These are phyloP conservation scores for Caenorhabditis sp. DNA, from an alignment of 2,888 invertebrate species.

Conservation along the genomic window DNA sequence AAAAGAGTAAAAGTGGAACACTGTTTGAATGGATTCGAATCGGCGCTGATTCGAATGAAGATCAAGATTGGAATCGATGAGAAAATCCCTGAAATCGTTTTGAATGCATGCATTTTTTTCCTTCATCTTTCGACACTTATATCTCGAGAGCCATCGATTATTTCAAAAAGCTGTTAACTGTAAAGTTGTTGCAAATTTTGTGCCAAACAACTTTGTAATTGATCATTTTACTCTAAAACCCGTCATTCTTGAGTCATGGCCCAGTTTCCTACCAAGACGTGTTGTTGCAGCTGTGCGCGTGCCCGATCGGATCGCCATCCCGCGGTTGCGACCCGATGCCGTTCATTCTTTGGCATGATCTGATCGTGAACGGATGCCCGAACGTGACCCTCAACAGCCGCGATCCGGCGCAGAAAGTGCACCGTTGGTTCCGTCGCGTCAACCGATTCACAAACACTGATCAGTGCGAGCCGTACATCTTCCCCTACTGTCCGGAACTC, in stretches of 20 bases:
- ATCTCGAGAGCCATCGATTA: no score
- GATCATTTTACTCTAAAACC: no score
- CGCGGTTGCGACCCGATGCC: slow-evolving; percentile 75
- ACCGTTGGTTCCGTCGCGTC: slow-evolving; percentile 78
- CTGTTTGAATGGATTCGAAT: no score
- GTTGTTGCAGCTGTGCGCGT: slow-evolving; percentile 76
- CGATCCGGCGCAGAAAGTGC: slow-evolving; percentile 78
- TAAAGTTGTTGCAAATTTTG: no score
- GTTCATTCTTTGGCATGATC: slow-evolving; percentile 79
- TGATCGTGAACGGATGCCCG: slow-evolving; percentile 79
- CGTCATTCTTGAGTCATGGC: no score
- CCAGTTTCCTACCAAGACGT: not conserved
- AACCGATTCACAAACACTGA: slow-evolving; percentile 79
- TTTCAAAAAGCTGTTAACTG: no score
- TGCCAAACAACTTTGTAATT: no score
- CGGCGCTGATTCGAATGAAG: no score
- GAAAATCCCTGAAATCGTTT: no score
- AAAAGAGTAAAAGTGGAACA: slow-evolving; percentile 28
- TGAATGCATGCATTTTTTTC: no score
- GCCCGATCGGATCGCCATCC: slow-evolving; percentile 78
- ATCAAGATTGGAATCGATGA: no score
- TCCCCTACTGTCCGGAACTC: slow-evolving; percentile 79
- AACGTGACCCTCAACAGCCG: slow-evolving; percentile 77
- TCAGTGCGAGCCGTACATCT: slow-evolving; percentile 78
- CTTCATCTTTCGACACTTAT: no score